Evolutionary conservation across 1,140 invertebrate genomes (phyloP).

Genomic region (Phortica variegata): DNA sequence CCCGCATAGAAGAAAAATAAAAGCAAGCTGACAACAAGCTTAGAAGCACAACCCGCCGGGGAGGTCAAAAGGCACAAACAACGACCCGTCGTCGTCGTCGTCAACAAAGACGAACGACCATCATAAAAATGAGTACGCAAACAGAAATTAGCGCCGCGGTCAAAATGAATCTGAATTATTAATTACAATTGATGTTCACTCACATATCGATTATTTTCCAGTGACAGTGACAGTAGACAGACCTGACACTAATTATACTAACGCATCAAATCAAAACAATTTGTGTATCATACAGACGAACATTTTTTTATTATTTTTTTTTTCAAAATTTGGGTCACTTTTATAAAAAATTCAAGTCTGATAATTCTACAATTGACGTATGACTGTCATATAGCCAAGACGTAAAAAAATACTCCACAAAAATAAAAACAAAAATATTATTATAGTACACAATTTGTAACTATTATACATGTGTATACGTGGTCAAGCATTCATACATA

Average conservation of each 20-base stretch:
- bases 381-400: not conserved
- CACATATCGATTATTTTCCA: not conserved
- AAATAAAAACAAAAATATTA: not conserved
- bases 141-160: constrained; percentile 27
- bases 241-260: not conserved
- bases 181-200: constrained; percentile 11
- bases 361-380: too few species aligned
- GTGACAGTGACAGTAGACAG: too few species aligned
- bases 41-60: too few species aligned
- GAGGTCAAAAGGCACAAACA: too few species aligned
- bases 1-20: too few species aligned
- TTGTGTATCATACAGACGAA: not conserved
- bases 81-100: too few species aligned
- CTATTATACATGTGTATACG: too few species aligned
- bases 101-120: too few species aligned
- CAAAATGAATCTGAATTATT: constrained; percentile 17
- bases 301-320: not conserved
- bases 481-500: too few species aligned
- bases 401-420: not conserved
- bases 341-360: constrained; percentile 2
- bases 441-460: too few species aligned
- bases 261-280: not conserved
- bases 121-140: constrained; percentile 11
- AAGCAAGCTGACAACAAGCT: too few species aligned
- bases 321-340: constrained; percentile 5